Conservation (phyloP, 2,113 vertebrate genomes). For the Cavia porcellus region DNA sequence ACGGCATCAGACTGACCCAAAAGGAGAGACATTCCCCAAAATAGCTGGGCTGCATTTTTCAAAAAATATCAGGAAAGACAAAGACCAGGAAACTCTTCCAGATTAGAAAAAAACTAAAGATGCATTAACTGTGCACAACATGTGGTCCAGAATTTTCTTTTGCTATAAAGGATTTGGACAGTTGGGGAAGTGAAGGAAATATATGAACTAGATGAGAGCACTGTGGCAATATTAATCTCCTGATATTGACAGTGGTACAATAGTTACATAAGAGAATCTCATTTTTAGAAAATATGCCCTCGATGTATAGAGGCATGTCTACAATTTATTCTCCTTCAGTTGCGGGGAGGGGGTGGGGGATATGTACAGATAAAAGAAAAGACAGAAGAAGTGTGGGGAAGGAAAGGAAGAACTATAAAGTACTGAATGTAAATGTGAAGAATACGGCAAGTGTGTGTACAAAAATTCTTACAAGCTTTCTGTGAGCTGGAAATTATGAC, state of each 20-base stretch:
- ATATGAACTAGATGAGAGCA: neutral
- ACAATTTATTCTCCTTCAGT: neutral
- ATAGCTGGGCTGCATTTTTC: conserved; percentile 57
- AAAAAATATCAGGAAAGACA: conserved; percentile 65
- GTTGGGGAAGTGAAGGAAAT: neutral
- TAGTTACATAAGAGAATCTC: neutral
- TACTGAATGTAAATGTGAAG: neutral
- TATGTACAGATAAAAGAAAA: neutral
- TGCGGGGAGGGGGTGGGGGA: neutral
- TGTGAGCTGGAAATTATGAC: neutral
- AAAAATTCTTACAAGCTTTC: conserved; percentile 1
- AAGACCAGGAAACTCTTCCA: conserved; percentile 58
- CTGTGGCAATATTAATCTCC: neutral
- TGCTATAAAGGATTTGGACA: neutral
- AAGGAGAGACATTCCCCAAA: conserved; percentile 66
- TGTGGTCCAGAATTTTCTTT: conserved; percentile 32
- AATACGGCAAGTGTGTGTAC: neutral
- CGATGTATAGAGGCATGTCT: neutral
- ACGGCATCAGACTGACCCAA: conserved; percentile 58
- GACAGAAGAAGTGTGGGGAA: neutral
- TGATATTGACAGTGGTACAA: neutral
- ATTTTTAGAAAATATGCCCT: conserved; percentile 28
- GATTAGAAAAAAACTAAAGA: conserved; percentile 18
- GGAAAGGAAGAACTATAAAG: neutral
- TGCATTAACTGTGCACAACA: neutral